Conservation (phyloP, 2,888 invertebrate genomes). For the Abscondita cerata region DNA sequence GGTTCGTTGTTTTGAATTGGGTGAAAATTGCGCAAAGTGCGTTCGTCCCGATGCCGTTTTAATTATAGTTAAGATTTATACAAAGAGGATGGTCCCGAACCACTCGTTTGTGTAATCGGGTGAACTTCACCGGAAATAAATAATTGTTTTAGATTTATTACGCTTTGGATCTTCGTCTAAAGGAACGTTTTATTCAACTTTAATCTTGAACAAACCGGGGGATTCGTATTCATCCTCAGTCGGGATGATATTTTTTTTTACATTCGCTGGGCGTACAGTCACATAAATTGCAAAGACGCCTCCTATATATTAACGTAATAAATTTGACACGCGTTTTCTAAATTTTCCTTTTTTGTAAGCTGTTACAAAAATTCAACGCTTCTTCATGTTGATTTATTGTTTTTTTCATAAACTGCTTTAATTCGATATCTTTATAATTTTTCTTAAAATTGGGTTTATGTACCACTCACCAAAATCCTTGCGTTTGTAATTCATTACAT, state of each 20-base stretch:
- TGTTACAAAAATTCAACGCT: no score
- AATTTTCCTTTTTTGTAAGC: no score
- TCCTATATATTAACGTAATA: not conserved
- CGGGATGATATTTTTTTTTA: no score
- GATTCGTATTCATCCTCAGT: not conserved
- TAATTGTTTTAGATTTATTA: conserved; percentile 54
- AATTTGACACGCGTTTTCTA: conserved; percentile 26
- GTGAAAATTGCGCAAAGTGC: not conserved
- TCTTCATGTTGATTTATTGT: no score
- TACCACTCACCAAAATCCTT: no score
- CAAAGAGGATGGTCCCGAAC: conserved; percentile 48
- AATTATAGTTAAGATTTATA: conserved; percentile 53
- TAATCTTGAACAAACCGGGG: conserved; percentile 27
- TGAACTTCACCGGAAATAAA: conserved; percentile 54
- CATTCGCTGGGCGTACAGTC: no score
- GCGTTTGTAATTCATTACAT: no score
- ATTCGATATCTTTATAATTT: no score
- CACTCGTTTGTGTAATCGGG: conserved; percentile 51
- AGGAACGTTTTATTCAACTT: conserved; percentile 24
- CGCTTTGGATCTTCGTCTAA: conserved; percentile 24
- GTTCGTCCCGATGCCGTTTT: conserved; percentile 42
- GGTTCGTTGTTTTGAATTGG: conserved; percentile 15
- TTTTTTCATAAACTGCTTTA: no score
- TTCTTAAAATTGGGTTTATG: no score
- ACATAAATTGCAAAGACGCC: no score